Evolutionary conservation across 2,113 vertebrate species (phyloP).

Genomic region (Cnemophilus loriae): DNA sequence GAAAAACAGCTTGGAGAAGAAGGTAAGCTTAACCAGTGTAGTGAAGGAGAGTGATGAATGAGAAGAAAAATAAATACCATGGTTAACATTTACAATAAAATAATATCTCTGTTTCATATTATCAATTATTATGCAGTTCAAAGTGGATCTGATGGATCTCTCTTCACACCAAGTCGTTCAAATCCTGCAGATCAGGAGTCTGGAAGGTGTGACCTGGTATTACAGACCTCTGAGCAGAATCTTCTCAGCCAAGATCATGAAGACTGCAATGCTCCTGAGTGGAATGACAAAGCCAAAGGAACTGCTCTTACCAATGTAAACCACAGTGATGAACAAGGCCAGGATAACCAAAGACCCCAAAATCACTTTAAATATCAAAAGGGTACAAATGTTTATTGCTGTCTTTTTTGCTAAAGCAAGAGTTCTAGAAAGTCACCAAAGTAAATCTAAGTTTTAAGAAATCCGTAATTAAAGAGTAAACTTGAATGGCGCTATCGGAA

Average conservation of each 20-base stretch:
- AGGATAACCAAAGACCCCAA: neutral
- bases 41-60: neutral
- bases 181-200: neutral
- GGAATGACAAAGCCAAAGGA: neutral
- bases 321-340: neutral
- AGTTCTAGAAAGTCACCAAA: neutral
- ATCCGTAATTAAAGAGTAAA: neutral
- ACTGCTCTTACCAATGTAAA: neutral
- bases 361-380: neutral
- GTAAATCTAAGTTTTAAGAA: neutral
- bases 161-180: neutral
- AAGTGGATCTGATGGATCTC: neutral
- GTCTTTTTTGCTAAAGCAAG: neutral
- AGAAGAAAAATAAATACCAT: neutral
- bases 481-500: neutral
- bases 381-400: neutral
- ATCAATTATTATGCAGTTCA: neutral
- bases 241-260: neutral
- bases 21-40: neutral
- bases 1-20: conserved; percentile 31
- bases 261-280: neutral
- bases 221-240: neutral
- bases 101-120: neutral
- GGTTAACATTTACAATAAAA: neutral
- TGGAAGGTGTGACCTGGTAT: neutral